Evolutionary conservation across 2,113 vertebrate species (phyloP), one percentile per base, ranked within the genome.

Genomic region (Coturnix japonica): DNA sequence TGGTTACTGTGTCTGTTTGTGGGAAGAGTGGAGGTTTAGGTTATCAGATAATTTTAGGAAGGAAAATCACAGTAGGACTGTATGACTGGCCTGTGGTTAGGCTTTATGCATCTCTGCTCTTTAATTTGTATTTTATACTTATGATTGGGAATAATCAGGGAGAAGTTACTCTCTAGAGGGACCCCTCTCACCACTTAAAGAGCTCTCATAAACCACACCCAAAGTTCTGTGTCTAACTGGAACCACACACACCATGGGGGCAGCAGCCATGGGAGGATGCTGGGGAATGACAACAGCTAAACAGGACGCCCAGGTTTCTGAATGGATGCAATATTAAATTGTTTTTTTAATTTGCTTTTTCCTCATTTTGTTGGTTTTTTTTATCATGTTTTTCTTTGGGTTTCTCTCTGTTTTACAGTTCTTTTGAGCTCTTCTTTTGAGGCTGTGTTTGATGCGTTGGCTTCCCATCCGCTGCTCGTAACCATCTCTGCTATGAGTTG

Each of bases 391-490:
- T 97, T 97, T 95, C 92, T 96, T 97, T 97, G 96, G 96, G 97
- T 98, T 97, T 98, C 96, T 98, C 96, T 98, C 96, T 98, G 97
- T 98, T 98, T 98, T 98, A 97, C 98, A 98, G 98, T 98, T 98
- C 98, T 98, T 98, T 98, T 98, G 98, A 94, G 96, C 96, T 96
- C 96, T 95, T 97, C 96, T 97, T 97, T 97, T 97, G 98, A 96
- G 97, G 98, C 98, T 98, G 98, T 99, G 98, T 97, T 96, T 97
- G 96, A 98, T 98, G 97, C 94, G 97, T 98, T 98, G 98, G 95
- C 98, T 98, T 97, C 98, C 97, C 96, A 96, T 96, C 96, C 4
- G 95, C 96, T 97, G 98, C 97, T 97, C 96, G 96, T 97, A 97
- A 95, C 96, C 96, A 97, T 97, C 97, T 96, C 96, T 96, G 95